Conservation (phyloP, 2,888 invertebrate genomes). For the Toxonevra muliebris region DNA sequence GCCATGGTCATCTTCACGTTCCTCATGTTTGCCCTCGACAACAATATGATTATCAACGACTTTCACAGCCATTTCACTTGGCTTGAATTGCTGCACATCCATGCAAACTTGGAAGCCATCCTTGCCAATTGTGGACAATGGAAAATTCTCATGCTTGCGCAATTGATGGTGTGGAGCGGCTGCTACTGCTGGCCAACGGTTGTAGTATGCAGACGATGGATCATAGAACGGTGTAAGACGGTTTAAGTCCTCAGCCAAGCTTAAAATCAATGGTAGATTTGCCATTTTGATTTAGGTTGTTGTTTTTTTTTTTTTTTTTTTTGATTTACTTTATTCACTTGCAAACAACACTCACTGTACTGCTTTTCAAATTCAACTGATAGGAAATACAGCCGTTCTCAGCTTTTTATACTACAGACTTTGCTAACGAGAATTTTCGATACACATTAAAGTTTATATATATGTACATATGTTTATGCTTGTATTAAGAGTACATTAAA, state of each 20-base stretch:
- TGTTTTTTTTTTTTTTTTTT: slow-evolving; percentile 3
- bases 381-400: background rate
- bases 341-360: background rate
- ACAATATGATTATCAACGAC: slow-evolving; percentile 75
- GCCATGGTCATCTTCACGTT: slow-evolving; percentile 77
- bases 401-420: slow-evolving; percentile 32
- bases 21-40: slow-evolving; percentile 81
- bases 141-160: slow-evolving; percentile 42
- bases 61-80: slow-evolving; percentile 81
- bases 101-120: slow-evolving; percentile 77
- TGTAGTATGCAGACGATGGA: slow-evolving; percentile 13
- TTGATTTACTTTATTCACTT: background rate
- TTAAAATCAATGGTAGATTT: slow-evolving; percentile 55
- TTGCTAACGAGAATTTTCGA: too few relatives aligned
- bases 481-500: too few relatives aligned
- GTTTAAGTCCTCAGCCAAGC: slow-evolving; percentile 54
- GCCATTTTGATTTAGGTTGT: slow-evolving; percentile 48
- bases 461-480: too few relatives aligned
- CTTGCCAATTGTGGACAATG: slow-evolving; percentile 65
- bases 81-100: slow-evolving; percentile 81
- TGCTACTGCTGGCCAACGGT: slow-evolving; percentile 12
- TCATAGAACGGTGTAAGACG: slow-evolving; percentile 38
- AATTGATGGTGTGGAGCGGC: slow-evolving; percentile 69
- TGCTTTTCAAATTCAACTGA: slow-evolving; percentile 28
- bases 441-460: too few relatives aligned